Percentiles rank a stretch among this genome's conserved stretches.
phyloP scores from a whole-genome alignment of 2,113 vertebrate species.

The Calidris pugnax region DNA sequence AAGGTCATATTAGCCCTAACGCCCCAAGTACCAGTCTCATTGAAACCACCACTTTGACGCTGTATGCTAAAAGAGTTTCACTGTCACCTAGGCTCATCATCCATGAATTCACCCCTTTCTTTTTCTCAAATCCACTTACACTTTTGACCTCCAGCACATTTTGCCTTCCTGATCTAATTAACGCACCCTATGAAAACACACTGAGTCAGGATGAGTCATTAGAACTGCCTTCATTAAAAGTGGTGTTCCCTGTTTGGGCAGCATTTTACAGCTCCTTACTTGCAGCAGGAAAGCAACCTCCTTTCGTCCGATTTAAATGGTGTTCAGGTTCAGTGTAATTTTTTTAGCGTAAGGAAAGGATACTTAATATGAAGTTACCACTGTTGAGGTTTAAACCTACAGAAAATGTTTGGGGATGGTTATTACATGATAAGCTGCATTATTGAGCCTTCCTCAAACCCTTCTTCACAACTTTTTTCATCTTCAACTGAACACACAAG shows the following conservation, averaged over 20 bases:
- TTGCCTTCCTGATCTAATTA: not conserved
- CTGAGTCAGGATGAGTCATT: conserved; percentile 15
- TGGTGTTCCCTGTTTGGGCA: fast-evolving
- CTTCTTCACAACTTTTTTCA: not conserved
- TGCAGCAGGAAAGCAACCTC: not conserved
- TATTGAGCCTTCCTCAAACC: not conserved
- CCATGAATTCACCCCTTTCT: not conserved
- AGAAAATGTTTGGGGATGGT: too few relatives aligned
- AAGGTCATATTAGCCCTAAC: not conserved
- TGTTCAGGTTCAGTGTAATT: not conserved
- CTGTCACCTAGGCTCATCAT: not conserved
- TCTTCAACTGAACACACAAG: not conserved
- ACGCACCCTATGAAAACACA: not conserved
- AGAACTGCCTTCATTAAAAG: not conserved
- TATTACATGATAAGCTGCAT: not conserved
- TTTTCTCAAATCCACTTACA: not conserved
- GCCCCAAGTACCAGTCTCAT: not conserved
- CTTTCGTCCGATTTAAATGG: not conserved
- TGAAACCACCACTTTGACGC: not conserved
- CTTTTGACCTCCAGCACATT: not conserved
- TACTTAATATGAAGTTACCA: not conserved
- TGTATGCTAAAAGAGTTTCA: fast-evolving
- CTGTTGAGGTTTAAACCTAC: not conserved
- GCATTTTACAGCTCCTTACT: not conserved
- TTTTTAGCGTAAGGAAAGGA: not conserved